These are phyloP conservation scores for Odontophorus gujanensis DNA, from an alignment of 2,113 vertebrate genomes.

Conservation along the genomic window DNA sequence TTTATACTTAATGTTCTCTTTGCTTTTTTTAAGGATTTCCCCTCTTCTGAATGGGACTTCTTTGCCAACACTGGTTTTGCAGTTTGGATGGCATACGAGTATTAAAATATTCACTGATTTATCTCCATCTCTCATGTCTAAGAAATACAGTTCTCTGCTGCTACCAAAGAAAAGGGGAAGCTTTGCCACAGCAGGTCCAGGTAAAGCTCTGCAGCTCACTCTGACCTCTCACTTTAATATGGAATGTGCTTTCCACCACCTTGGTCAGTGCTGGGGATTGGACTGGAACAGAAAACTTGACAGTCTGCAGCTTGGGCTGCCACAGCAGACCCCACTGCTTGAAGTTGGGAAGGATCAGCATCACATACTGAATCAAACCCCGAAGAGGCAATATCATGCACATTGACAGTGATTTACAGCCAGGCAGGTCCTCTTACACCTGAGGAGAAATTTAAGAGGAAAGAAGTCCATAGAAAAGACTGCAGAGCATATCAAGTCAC, in stretches of 20 bases:
- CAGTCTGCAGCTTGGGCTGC: not conserved
- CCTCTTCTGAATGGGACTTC: not conserved
- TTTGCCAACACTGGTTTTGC: not conserved
- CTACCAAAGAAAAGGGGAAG: not conserved
- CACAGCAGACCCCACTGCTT: not conserved
- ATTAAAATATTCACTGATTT: not conserved
- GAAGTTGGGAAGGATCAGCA: not conserved
- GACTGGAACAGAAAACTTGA: not conserved
- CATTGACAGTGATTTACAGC: not conserved
- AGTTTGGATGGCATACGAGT: not conserved
- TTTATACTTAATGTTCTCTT: no score
- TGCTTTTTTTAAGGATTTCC: not conserved
- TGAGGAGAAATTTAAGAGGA: not conserved
- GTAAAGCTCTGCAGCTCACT: accelerated
- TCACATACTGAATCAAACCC: not conserved
- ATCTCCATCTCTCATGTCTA: not conserved
- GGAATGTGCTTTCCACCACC: not conserved
- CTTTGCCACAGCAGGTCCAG: not conserved
- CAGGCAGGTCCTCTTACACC: not conserved
- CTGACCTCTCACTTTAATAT: accelerated
- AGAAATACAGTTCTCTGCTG: not conserved
- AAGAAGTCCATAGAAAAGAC: not conserved
- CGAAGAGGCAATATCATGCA: not conserved
- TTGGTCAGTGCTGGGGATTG: not conserved
- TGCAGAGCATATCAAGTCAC: not conserved